A percentile compares a stretch with the other conserved stretches of the same genome.
These are phyloP conservation scores for Pseudomyrmex concolor DNA, from an alignment of 1,140 invertebrate species.

Conservation along the genomic window DNA sequence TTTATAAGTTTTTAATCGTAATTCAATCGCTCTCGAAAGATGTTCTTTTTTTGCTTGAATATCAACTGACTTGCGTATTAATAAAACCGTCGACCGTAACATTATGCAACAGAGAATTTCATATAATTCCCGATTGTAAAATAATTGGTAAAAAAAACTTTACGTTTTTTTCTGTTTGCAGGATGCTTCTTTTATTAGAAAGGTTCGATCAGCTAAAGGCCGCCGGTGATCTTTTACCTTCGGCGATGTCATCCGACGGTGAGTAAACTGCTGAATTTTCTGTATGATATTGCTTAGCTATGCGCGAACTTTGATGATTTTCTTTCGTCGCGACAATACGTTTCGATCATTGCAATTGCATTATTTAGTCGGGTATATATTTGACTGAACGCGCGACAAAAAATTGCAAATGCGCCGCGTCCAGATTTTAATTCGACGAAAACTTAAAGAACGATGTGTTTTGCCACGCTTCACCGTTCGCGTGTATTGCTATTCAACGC, in stretches of 20 bases:
- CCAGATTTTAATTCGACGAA: conserved; percentile 39
- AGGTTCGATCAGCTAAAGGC: conserved; percentile 95
- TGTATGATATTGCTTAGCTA: conserved; percentile 20
- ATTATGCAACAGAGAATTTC: no score
- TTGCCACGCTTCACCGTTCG: conserved; percentile 1
- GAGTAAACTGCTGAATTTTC: conserved; percentile 71
- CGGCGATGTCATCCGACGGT: conserved; percentile 87
- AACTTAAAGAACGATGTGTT: conserved; percentile 34
- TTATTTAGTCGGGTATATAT: no score
- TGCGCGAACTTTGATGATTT: no score
- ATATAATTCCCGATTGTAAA: not conserved
- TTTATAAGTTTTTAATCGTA: not conserved
- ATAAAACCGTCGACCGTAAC: not conserved
- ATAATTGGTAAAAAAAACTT: not conserved
- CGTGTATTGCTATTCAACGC: conserved; percentile 60
- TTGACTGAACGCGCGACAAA: no score
- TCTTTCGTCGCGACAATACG: no score
- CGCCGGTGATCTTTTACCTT: conserved; percentile 91
- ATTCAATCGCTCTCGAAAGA: not conserved
- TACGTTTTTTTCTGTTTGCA: conserved; percentile 61
- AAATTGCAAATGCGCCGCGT: no score
- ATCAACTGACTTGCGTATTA: not conserved
- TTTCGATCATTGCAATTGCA: no score
- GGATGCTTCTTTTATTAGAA: conserved; percentile 89
- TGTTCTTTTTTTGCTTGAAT: not conserved